phyloP scores from a whole-genome alignment of 2,888 invertebrate genomes.

The Cyclophora albipunctata region DNA sequence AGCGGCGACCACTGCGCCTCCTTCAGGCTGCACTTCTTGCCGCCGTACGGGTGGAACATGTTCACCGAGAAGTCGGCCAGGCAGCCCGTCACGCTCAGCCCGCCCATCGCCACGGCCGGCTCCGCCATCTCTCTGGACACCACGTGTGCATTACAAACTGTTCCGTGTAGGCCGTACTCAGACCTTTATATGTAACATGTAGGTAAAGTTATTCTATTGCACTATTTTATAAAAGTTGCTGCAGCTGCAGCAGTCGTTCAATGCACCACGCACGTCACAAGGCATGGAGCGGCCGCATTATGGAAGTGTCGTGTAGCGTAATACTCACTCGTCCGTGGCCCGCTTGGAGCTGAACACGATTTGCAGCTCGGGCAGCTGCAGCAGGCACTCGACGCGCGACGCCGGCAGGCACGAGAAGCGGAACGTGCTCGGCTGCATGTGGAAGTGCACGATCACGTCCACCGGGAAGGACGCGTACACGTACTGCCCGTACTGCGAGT shows the following conservation, averaged over 20 bases:
- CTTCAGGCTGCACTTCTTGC: slow-evolving; percentile 84
- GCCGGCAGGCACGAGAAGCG: slow-evolving; percentile 97
- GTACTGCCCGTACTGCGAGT: slow-evolving; percentile 82
- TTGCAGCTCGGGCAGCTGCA: slow-evolving; percentile 96
- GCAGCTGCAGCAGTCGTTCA: not conserved
- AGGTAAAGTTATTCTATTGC: too few relatives aligned
- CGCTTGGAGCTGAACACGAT: slow-evolving; percentile 97
- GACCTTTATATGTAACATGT: too few relatives aligned
- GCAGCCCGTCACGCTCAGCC: slow-evolving; percentile 95
- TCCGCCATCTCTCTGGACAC: slow-evolving; percentile 70
- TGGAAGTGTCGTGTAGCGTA: not conserved
- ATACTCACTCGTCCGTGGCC: slow-evolving; percentile 82
- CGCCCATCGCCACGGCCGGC: slow-evolving; percentile 84
- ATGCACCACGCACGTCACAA: not conserved
- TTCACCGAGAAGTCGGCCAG: slow-evolving; percentile 98
- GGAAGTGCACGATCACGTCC: slow-evolving; percentile 98
- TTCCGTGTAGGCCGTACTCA: too few relatives aligned
- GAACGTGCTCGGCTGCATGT: slow-evolving; percentile 98
- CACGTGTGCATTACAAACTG: too few relatives aligned
- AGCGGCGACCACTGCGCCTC: slow-evolving; percentile 90
- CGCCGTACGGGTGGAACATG: slow-evolving; percentile 98
- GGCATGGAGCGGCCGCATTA: not conserved
- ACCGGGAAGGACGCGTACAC: slow-evolving; percentile 97
- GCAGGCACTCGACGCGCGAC: slow-evolving; percentile 95
- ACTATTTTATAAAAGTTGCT: too few relatives aligned